phyloP scores from a whole-genome alignment of 2,113 vertebrate genomes.

The Cheirogaleus medius region DNA sequence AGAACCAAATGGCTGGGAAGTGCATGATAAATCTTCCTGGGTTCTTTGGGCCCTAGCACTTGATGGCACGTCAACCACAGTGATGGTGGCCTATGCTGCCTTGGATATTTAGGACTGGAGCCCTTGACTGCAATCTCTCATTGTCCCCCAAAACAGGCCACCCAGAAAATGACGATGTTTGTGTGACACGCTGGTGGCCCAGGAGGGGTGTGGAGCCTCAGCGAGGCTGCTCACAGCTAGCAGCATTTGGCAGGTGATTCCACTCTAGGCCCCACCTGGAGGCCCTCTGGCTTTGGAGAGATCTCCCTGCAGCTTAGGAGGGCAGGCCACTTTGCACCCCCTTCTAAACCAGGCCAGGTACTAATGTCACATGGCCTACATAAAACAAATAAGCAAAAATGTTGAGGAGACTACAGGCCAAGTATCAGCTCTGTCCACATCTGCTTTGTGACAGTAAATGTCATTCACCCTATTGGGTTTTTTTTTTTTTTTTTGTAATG shows the following conservation, averaged over 20 bases:
- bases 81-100: background rate
- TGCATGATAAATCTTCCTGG: background rate
- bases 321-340: background rate
- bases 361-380: background rate
- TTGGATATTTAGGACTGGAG: background rate
- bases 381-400: background rate
- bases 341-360: background rate
- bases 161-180: background rate
- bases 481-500: background rate
- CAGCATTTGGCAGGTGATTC: background rate
- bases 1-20: background rate
- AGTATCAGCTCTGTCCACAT: background rate
- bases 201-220: background rate
- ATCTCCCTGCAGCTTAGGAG: background rate
- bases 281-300: too few relatives aligned
- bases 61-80: rapidly evolving
- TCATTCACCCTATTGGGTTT: too few relatives aligned
- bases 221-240: background rate
- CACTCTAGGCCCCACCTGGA: background rate
- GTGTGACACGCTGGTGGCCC: background rate
- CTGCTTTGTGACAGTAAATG: background rate
- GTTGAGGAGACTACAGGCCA: too few relatives aligned
- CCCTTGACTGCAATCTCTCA: background rate
- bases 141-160: background rate
- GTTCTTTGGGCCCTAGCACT: background rate